Percentiles rank a stretch among this genome's conserved stretches.
Conservation (phyloP, 2,797 vertebrate species). For the Ataeniobius toweri region DNA sequence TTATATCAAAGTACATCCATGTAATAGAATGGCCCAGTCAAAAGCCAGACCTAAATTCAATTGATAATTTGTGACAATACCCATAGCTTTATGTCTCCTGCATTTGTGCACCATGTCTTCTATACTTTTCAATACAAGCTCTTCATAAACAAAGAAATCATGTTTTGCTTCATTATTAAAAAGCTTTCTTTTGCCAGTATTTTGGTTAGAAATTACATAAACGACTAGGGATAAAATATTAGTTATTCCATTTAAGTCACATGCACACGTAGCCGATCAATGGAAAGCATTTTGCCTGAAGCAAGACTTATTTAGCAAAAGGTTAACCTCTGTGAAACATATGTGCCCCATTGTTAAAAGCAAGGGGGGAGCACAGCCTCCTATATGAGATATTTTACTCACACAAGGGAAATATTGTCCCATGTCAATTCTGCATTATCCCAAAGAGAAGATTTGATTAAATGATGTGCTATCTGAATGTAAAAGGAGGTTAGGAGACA, state of each 20-base stretch:
- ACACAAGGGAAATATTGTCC: conserved; percentile 42
- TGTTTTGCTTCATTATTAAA: not conserved
- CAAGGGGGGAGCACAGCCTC: conserved; percentile 38
- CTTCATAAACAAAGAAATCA: conserved; percentile 12
- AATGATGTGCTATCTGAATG: conserved; percentile 73
- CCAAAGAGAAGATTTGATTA: conserved; percentile 58
- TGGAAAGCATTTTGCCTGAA: conserved; percentile 22
- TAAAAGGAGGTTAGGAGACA: conserved; percentile 59
- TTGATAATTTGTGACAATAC: not conserved
- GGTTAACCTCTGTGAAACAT: conserved; percentile 38
- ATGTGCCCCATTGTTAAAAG: conserved; percentile 30
- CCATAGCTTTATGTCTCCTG: conserved; percentile 26
- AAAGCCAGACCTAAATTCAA: not conserved
- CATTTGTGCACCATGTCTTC: conserved; percentile 13
- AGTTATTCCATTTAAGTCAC: conserved; percentile 21
- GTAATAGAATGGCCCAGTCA: not conserved
- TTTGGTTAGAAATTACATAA: conserved; percentile 10
- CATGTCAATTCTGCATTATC: conserved; percentile 57
- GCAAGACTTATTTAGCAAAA: conserved; percentile 26
- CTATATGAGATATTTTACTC: conserved; percentile 58
- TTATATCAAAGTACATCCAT: not conserved
- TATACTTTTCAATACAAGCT: conserved; percentile 25
- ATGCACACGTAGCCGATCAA: conserved; percentile 14
- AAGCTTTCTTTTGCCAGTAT: not conserved
- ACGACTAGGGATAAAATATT: conserved; percentile 6